Evolutionary conservation across 2,888 invertebrate genomes (phyloP).

Genomic region (Timema cristinae): DNA sequence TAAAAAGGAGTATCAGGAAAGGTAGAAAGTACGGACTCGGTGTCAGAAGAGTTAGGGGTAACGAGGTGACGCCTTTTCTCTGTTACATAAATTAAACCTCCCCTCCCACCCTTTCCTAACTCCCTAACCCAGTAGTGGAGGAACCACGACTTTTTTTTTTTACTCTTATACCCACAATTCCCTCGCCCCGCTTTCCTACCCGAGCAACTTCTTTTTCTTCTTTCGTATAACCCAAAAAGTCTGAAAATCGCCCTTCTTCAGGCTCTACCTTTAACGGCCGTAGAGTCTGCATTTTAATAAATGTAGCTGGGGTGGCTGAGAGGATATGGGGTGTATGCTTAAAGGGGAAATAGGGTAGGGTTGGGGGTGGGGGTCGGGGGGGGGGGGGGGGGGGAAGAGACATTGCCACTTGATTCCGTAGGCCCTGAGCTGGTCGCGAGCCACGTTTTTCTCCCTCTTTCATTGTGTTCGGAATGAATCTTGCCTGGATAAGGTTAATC

Average conservation of each 20-base stretch:
- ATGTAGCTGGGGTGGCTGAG: not conserved
- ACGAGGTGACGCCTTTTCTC: constrained; percentile 34
- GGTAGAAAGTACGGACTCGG: not conserved
- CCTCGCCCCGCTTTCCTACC: too few relatives aligned
- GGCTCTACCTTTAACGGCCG: constrained; percentile 13
- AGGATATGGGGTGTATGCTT: constrained; percentile 4
- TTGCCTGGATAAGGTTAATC: too few relatives aligned
- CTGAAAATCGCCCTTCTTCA: constrained; percentile 5
- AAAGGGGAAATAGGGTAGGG: not conserved
- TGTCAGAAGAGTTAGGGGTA: constrained; percentile 13
- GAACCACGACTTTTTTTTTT: not conserved
- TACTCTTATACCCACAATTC: not conserved
- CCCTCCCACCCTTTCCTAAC: too few relatives aligned
- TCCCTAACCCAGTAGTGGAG: constrained; percentile 1
- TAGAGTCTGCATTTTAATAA: constrained; percentile 9
- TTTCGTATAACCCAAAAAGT: constrained; percentile 11
- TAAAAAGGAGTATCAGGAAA: too few relatives aligned
- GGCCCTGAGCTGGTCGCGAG: too few relatives aligned
- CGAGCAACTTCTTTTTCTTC: constrained; percentile 3
- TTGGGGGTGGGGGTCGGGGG: not conserved
- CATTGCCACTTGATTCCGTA: not conserved
- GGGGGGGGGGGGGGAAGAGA: not conserved
- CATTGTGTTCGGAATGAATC: too few relatives aligned
- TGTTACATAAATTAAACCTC: constrained; percentile 33
- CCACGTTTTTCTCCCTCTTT: too few relatives aligned